Conservation (phyloP, 2,888 invertebrate genomes). For the Laspeyria flexula region DNA sequence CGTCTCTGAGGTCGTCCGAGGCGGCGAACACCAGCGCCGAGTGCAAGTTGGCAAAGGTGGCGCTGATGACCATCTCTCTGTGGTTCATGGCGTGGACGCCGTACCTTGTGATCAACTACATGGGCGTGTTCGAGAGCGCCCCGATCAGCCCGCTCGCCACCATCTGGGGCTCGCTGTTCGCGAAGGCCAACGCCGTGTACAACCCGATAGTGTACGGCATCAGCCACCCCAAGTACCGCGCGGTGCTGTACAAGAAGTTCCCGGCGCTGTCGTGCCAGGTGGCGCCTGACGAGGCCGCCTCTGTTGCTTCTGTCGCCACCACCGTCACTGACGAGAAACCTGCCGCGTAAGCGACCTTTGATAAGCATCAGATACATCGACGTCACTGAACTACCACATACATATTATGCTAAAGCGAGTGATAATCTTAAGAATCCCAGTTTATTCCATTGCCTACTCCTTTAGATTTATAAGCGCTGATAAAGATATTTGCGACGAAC, state of each 20-base stretch:
- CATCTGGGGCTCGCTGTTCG: slow-evolving; percentile 96
- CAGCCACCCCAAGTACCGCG: slow-evolving; percentile 92
- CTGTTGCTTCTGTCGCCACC: slow-evolving; percentile 89
- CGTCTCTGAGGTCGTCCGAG: slow-evolving; percentile 92
- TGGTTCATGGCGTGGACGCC: slow-evolving; percentile 98
- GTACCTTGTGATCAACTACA: slow-evolving; percentile 92
- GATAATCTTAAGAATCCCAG: slow-evolving; percentile 46
- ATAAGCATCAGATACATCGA: slow-evolving; percentile 56
- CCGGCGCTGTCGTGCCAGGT: slow-evolving; percentile 90
- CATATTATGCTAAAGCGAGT: neutral
- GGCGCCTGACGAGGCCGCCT: slow-evolving; percentile 86
- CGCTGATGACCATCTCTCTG: slow-evolving; percentile 94
- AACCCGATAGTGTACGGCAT: slow-evolving; percentile 96
- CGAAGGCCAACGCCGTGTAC: slow-evolving; percentile 96
- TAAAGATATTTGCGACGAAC: slow-evolving; percentile 65
- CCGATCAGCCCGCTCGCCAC: slow-evolving; percentile 92
- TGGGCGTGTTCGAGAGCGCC: slow-evolving; percentile 91
- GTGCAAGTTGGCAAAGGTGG: slow-evolving; percentile 95
- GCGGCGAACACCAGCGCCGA: slow-evolving; percentile 93
- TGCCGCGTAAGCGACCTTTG: slow-evolving; percentile 77
- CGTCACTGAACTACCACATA: neutral
- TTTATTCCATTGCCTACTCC: slow-evolving; percentile 69
- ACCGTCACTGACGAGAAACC: slow-evolving; percentile 89
- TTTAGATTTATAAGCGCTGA: slow-evolving; percentile 66
- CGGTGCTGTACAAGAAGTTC: slow-evolving; percentile 91